Percentiles rank a stretch among this genome's conserved stretches.
phyloP scores from a whole-genome alignment of 2,113 vertebrate species.

The Oryzias celebensis region DNA sequence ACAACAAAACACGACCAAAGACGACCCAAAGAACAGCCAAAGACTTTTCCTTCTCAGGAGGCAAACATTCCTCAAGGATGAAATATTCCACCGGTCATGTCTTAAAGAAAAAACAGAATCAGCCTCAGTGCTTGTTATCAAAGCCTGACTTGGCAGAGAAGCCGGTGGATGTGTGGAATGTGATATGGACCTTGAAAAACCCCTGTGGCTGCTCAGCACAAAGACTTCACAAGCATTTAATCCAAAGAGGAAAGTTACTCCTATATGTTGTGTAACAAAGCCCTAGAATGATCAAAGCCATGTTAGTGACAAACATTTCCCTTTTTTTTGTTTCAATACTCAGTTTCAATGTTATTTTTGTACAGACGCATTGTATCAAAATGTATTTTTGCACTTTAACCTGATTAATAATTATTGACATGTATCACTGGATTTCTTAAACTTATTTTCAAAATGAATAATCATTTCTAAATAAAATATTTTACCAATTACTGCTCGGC shows the following conservation, averaged over 20 bases:
- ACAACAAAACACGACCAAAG: conserved; percentile 20
- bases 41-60: conserved; percentile 45
- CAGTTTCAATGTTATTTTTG: conserved; percentile 85
- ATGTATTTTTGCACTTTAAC: conserved; percentile 99
- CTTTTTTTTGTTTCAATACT: conserved; percentile 45
- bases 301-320: conserved; percentile 34
- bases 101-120: conserved; percentile 4
- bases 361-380: conserved; percentile 78
- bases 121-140: conserved; percentile 21
- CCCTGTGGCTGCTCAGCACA: conserved; percentile 15
- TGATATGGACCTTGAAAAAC: conserved; percentile 32
- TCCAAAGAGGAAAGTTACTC: conserved; percentile 33
- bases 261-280: conserved; percentile 8
- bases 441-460: conserved; percentile 92
- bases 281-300: conserved; percentile 49
- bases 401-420: conserved; percentile 95
- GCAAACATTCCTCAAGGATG: conserved; percentile 35
- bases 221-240: conserved; percentile 23
- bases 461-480: conserved; percentile 89
- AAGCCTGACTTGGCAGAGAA: conserved; percentile 22
- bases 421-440: conserved; percentile 97
- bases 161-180: conserved; percentile 35
- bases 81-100: conserved; percentile 33
- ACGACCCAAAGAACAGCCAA: conserved; percentile 42
- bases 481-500: conserved; percentile 40